Base-by-base conservation (phyloP, 2,113 vertebrate genomes). In the Semnornis frantzii region DNA sequence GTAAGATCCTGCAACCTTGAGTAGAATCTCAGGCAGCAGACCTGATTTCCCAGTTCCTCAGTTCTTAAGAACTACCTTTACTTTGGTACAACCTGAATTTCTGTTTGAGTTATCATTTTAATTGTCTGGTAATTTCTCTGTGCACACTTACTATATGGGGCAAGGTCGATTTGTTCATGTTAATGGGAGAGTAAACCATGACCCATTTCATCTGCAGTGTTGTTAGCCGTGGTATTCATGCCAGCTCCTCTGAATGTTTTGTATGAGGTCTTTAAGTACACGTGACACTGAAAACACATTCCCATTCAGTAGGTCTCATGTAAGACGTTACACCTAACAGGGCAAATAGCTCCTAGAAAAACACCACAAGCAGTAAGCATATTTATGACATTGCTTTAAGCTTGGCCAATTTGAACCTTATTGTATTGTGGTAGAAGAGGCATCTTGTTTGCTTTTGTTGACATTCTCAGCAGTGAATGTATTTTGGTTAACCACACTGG, bases 401-500 rank as follows among this genome's bases (percentile, higher is more conserved):
- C 66, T 91, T 93, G 93, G 95, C 97, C 93, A 96, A 46, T 94
- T 97, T 97, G 95, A 98, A 97, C 91, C 92, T 84, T 94, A 94
- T 92, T 97, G 89, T 97, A 97, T 97, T 98, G 97, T 98, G 90
- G 90, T 97, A 98, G 97, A 98, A 98, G 97, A 98, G 87, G 88
- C 96, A 97, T 97, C 97, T 98, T 98, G 97, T 98, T 97, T 97
- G 91, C 97, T 97, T 96, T 89, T 98, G 94, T 98, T 98, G 97
- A 97, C 97, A 96, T 97, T 98, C 97, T 97, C 95, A 96, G 95
- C 95, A 97, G 97, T 97, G 97, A 97, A 97, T 97, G 94, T 87
- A 83, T 98, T 98, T 98, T 97, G 97, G 97, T 98, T 98, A 97
- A 98, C 98, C 98, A 97, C 97, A 98, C 96, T 98, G 98, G 97